Conservation (phyloP, 2,797 vertebrate genomes). For the Setipinna tenuifilis region DNA sequence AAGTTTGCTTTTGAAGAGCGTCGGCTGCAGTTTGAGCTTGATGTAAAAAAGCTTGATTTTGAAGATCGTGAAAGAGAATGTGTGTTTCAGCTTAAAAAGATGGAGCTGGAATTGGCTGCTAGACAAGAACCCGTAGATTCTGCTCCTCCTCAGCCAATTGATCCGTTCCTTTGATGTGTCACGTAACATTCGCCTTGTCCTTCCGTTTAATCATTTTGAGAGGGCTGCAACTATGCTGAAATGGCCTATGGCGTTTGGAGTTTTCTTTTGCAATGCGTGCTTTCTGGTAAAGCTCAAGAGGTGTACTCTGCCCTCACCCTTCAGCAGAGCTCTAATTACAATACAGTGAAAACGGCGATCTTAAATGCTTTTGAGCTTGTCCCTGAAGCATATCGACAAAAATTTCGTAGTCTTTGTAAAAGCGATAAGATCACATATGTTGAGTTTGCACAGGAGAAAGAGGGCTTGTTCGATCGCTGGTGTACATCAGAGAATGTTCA, state of each 20-base stretch:
- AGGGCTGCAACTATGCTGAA: background rate
- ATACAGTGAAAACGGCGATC: no score
- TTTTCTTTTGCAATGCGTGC: background rate
- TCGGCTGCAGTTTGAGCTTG: background rate
- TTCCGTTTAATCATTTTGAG: constrained; percentile 7
- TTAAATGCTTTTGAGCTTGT: no score
- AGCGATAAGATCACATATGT: no score
- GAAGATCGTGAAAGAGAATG: background rate
- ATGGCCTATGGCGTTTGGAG: background rate
- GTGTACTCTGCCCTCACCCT: background rate
- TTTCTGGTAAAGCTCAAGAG: background rate
- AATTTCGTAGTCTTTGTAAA: no score
- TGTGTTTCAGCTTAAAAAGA: background rate
- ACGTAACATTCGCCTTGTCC: background rate
- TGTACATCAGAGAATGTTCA: no score
- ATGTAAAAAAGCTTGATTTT: background rate
- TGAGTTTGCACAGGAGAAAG: no score
- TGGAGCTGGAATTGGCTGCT: background rate
- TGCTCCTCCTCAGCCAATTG: background rate
- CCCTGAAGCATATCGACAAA: no score
- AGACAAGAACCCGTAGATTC: background rate
- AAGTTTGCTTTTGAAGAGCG: no score
- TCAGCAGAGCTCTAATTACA: no score
- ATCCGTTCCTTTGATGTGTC: background rate
- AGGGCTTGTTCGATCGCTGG: no score